Conservation (phyloP, 2,888 invertebrate species). For the Euplagia quadripunctaria region DNA sequence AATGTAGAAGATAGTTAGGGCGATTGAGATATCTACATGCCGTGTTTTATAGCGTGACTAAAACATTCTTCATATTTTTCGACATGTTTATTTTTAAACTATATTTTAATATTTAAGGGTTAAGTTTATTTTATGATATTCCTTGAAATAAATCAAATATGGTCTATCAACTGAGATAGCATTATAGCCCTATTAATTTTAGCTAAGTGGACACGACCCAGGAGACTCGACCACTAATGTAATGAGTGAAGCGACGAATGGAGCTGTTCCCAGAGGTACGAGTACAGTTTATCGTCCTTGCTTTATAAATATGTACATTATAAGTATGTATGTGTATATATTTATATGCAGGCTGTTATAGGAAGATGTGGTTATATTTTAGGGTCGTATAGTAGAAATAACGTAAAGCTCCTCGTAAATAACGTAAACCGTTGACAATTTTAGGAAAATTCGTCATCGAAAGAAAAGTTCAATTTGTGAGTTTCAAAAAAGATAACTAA, state of each 20-base stretch:
- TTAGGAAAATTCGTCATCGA: too few relatives aligned
- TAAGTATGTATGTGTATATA: not conserved
- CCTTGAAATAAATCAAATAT: not conserved
- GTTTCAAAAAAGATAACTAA: too few relatives aligned
- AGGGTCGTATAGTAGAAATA: too few relatives aligned
- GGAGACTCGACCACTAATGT: conserved; percentile 12
- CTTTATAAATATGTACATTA: not conserved
- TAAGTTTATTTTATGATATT: not conserved
- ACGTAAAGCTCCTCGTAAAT: too few relatives aligned
- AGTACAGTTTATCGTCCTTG: not conserved
- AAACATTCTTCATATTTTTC: not conserved
- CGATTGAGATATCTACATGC: not conserved
- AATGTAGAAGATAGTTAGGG: too few relatives aligned
- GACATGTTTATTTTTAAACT: not conserved
- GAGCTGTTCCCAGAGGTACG: not conserved
- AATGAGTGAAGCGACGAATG: conserved; percentile 3
- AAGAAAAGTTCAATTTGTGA: too few relatives aligned
- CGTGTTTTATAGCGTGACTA: not conserved
- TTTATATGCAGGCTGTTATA: not conserved
- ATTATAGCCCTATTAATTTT: conserved; percentile 11
- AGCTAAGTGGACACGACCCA: conserved; percentile 3
- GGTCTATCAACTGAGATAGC: not conserved
- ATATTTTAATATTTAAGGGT: not conserved
- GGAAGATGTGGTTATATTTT: too few relatives aligned
- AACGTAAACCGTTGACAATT: too few relatives aligned